Conservation (phyloP, 1,140 invertebrate genomes). For the Procambarus virginalis region DNA sequence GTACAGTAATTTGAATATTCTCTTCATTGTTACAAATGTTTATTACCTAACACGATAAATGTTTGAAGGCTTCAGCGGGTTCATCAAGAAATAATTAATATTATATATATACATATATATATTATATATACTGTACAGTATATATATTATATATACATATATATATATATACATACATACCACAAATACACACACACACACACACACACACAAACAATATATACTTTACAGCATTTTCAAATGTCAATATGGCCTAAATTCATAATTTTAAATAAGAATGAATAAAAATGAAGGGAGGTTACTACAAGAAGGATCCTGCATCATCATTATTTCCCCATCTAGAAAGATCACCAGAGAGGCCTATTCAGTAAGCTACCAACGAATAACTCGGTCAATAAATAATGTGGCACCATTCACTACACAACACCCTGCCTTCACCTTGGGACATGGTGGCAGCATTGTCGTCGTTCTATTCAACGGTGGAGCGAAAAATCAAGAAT, state of each 20-base stretch:
- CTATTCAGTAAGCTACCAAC: slow-evolving; percentile 22
- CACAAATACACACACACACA: no score
- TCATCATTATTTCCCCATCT: slow-evolving; percentile 17
- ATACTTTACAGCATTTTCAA: not conserved
- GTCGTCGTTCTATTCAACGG: not conserved
- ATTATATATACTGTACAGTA: no score
- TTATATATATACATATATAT: no score
- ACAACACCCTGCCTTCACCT: not conserved
- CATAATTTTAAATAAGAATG: not conserved
- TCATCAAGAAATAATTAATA: not conserved
- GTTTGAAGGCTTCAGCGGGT: not conserved
- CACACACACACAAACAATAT: not conserved
- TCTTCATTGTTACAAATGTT: no score
- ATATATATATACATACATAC: no score
- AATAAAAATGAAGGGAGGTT: not conserved
- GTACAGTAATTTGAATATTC: not conserved
- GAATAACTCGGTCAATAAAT: slow-evolving; percentile 12
- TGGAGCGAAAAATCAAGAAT: not conserved
- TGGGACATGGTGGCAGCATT: not conserved
- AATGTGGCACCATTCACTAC: not conserved
- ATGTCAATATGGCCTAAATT: not conserved
- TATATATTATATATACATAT: no score
- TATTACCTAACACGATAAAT: not conserved
- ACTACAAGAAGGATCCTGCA: not conserved
- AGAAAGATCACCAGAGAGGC: slow-evolving; percentile 13